Conservation (phyloP, 2,888 invertebrate genomes). For the Abrostola tripartita region DNA sequence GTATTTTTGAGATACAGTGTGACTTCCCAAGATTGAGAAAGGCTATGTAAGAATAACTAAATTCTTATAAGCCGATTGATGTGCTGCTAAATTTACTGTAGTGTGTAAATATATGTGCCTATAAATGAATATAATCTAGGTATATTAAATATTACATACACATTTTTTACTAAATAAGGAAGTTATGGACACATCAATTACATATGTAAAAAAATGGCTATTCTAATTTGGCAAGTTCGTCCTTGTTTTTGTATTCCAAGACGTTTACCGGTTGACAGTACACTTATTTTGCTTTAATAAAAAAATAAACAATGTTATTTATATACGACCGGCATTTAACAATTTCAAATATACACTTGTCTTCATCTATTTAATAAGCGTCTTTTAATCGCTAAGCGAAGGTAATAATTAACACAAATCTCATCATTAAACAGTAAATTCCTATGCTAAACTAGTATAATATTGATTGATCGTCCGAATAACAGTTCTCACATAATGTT, state of each 20-base stretch:
- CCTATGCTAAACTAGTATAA: slow-evolving; percentile 12
- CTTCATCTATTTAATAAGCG: slow-evolving; percentile 16
- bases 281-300: not conserved
- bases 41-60: slow-evolving; percentile 10
- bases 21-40: not conserved
- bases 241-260: slow-evolving; percentile 6
- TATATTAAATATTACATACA: not conserved
- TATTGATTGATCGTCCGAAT: slow-evolving; percentile 34
- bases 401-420: slow-evolving; percentile 25
- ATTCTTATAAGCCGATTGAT: not conserved
- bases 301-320: not conserved
- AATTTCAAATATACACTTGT: slow-evolving; percentile 37
- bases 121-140: not conserved
- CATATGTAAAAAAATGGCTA: slow-evolving; percentile 28
- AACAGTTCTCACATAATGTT: slow-evolving; percentile 24
- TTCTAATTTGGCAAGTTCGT: slow-evolving; percentile 41
- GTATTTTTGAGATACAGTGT: slow-evolving; percentile 4
- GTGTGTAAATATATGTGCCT: not conserved
- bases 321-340: slow-evolving; percentile 2
- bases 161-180: not conserved
- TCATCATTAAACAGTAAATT: slow-evolving; percentile 12
- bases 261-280: not conserved
- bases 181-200: slow-evolving; percentile 6
- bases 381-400: slow-evolving; percentile 34
- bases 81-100: not conserved